Percentiles rank a stretch among this genome's conserved stretches.
phyloP scores from a whole-genome alignment of 2,113 vertebrate species.

The Pangasianodon hypophthalmus region DNA sequence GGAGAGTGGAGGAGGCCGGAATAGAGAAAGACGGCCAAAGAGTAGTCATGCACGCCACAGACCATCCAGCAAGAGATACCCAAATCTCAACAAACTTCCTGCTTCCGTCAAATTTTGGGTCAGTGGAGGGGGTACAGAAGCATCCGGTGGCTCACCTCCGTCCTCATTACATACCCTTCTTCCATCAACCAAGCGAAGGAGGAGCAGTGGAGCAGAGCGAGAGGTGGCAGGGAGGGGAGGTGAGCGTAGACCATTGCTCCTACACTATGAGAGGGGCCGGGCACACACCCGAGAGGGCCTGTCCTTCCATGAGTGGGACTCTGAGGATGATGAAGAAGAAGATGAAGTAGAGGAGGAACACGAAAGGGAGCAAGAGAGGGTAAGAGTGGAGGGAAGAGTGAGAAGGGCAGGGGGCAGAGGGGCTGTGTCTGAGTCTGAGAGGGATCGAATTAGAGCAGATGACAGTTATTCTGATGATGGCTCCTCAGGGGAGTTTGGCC shows the following conservation, averaged over 20 bases:
- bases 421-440: constrained; percentile 76
- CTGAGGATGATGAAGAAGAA: constrained; percentile 68
- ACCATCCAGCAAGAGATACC: constrained; percentile 70
- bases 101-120: constrained; percentile 81
- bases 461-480: constrained; percentile 79
- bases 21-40: constrained; percentile 69
- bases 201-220: constrained; percentile 70
- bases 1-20: constrained; percentile 69
- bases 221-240: constrained; percentile 66
- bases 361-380: constrained; percentile 55
- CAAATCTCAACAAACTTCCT: constrained; percentile 78
- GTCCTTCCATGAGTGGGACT: constrained; percentile 79
- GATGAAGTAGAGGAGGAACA: constrained; percentile 65
- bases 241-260: constrained; percentile 74
- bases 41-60: constrained; percentile 68
- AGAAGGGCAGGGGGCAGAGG: constrained; percentile 66
- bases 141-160: constrained; percentile 65
- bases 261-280: constrained; percentile 76
- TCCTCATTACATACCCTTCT: constrained; percentile 73
- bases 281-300: constrained; percentile 74
- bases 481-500: constrained; percentile 77
- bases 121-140: constrained; percentile 65
- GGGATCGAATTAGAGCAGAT: constrained; percentile 69
- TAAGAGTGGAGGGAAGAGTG: constrained; percentile 61
- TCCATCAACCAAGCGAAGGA: constrained; percentile 69